These are phyloP conservation scores for Hirudinaria manillensis DNA, from an alignment of 2,888 invertebrate genomes.

Conservation along the genomic window DNA sequence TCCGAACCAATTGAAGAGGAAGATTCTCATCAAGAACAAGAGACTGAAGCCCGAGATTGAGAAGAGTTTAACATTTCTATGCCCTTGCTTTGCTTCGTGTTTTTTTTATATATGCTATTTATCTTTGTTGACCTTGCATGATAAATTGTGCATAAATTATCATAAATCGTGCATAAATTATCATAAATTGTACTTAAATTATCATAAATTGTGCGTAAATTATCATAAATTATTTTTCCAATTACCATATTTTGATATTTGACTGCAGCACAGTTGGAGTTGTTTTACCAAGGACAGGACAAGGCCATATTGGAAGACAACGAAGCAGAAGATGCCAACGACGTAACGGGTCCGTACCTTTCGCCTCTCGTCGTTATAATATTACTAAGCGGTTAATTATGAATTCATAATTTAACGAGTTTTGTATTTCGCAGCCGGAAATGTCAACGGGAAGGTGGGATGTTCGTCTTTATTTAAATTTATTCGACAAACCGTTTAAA, in stretches of 20 bases:
- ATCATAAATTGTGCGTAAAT: not conserved
- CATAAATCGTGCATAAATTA: not conserved
- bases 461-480: no score
- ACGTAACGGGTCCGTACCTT: not conserved
- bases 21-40: conserved; percentile 97
- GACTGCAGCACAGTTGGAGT: conserved; percentile 51
- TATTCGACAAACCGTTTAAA: no score
- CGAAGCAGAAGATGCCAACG: conserved; percentile 35
- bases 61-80: conserved; percentile 60
- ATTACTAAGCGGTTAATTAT: no score
- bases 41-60: conserved; percentile 91
- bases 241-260: not conserved
- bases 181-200: not conserved
- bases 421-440: no score
- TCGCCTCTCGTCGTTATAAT: no score
- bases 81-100: not conserved
- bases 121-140: no score
- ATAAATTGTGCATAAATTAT: not conserved
- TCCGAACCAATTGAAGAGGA: conserved; percentile 79
- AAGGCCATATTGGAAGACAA: conserved; percentile 48
- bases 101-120: no score
- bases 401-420: no score
- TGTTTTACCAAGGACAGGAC: conserved; percentile 49
- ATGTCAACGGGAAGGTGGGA: no score
- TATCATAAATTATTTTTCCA: not conserved